Conservation (phyloP, 2,797 vertebrate genomes). For the Epinephelus coioides region DNA sequence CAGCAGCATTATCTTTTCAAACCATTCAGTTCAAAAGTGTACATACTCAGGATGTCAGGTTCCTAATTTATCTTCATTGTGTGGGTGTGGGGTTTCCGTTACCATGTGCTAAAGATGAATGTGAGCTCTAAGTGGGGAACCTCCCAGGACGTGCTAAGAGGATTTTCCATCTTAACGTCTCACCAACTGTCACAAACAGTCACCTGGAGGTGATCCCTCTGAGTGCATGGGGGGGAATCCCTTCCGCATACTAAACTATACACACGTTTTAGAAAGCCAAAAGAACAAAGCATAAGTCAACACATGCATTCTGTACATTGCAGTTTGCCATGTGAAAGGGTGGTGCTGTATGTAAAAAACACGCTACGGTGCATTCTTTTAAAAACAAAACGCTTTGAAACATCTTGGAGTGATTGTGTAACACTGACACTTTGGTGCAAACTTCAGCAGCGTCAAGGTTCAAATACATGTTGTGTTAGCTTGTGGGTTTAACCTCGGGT, state of each 20-base stretch:
- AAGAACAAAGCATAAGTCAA: neutral
- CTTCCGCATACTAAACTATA: neutral
- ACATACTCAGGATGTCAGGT: neutral
- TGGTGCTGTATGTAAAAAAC: neutral
- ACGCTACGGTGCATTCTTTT: neutral
- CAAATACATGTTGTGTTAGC: constrained; percentile 10
- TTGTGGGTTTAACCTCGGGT: neutral
- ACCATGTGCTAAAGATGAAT: constrained; percentile 37
- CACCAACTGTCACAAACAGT: constrained; percentile 74
- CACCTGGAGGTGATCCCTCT: constrained; percentile 74
- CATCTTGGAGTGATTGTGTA: constrained; percentile 22
- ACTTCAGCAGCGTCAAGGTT: constrained; percentile 21
- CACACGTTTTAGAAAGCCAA: neutral
- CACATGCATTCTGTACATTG: neutral
- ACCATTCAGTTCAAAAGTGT: neutral
- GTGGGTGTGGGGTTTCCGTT: constrained; percentile 29
- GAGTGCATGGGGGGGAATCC: constrained; percentile 17
- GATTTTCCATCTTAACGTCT: constrained; percentile 81
- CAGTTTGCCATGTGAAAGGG: no score
- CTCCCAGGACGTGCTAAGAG: constrained; percentile 62
- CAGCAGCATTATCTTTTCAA: neutral
- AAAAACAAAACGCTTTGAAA: neutral
- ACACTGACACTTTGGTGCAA: constrained; percentile 39
- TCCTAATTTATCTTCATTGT: neutral
- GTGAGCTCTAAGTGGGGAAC: constrained; percentile 37